phyloP scores from a whole-genome alignment of 2,888 invertebrate species.

The Merodon equestris region DNA sequence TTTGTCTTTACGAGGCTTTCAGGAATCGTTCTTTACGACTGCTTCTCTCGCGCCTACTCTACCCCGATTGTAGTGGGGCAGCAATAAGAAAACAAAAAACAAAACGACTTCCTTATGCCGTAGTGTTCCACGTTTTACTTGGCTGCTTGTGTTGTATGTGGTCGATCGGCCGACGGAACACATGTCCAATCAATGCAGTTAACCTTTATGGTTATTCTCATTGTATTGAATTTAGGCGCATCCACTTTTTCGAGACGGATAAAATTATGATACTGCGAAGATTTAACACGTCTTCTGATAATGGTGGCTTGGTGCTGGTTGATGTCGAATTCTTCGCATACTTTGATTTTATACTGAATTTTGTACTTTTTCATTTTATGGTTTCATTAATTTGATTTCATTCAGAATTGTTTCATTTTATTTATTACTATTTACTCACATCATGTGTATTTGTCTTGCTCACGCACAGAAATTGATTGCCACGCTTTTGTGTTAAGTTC shows the following conservation, averaged over 20 bases:
- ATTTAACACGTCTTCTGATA: slow-evolving; percentile 19
- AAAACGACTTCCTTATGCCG: no score
- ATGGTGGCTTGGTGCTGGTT: neutral
- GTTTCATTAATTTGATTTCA: slow-evolving; percentile 60
- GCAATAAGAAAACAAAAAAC: no score
- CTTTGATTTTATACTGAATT: slow-evolving; percentile 60
- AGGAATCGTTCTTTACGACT: slow-evolving; percentile 63
- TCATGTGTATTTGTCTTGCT: slow-evolving; percentile 79
- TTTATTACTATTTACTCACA: slow-evolving; percentile 75
- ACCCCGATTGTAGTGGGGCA: neutral
- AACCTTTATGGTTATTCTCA: slow-evolving; percentile 66
- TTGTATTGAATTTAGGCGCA: slow-evolving; percentile 63
- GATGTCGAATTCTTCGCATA: slow-evolving; percentile 67
- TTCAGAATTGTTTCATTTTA: slow-evolving; percentile 33
- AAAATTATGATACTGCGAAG: slow-evolving; percentile 39
- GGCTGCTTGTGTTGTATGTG: slow-evolving; percentile 24
- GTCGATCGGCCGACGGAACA: slow-evolving; percentile 44
- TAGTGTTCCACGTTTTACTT: slow-evolving; percentile 44
- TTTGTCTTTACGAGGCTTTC: slow-evolving; percentile 67
- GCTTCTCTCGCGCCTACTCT: slow-evolving; percentile 35
- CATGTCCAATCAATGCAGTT: slow-evolving; percentile 63
- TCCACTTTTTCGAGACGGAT: slow-evolving; percentile 27
- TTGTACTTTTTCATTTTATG: slow-evolving; percentile 71
- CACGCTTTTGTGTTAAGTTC: slow-evolving; percentile 66
- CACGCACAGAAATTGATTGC: slow-evolving; percentile 71